Conservation (phyloP, 2,113 vertebrate genomes). For the Synchiropus splendidus region DNA sequence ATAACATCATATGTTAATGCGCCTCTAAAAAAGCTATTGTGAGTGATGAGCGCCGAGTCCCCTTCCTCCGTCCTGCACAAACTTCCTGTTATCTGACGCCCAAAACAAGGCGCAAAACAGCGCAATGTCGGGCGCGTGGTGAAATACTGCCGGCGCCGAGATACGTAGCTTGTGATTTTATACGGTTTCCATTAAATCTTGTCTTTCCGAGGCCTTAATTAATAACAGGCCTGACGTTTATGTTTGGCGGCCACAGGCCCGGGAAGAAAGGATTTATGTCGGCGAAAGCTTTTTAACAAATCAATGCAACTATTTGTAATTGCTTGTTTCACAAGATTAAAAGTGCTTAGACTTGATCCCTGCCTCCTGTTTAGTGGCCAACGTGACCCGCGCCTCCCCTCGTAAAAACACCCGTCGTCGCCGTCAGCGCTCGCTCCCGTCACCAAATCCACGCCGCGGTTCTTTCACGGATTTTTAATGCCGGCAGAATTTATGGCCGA, state of each 20-base stretch:
- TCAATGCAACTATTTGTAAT: slow-evolving; percentile 99
- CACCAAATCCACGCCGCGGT: slow-evolving; percentile 93
- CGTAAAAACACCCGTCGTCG: slow-evolving; percentile 69
- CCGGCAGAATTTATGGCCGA: slow-evolving; percentile 92
- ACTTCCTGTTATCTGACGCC: too few species aligned
- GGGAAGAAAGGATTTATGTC: slow-evolving; percentile 99
- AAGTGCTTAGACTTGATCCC: slow-evolving; percentile 94
- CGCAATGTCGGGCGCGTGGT: slow-evolving; percentile 26
- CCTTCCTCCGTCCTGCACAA: too few species aligned
- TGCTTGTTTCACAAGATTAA: slow-evolving; percentile 99
- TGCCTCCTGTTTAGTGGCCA: slow-evolving; percentile 86
- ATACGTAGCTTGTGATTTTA: slow-evolving; percentile 64
- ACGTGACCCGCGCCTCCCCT: slow-evolving; percentile 77
- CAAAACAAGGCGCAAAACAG: slow-evolving; percentile 15
- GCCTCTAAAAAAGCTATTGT: too few species aligned
- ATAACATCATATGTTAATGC: too few species aligned
- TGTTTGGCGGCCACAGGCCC: slow-evolving; percentile 88
- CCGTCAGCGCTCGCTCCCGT: slow-evolving; percentile 85
- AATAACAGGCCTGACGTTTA: slow-evolving; percentile 91
- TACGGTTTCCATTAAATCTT: slow-evolving; percentile 75
- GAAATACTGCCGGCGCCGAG: slow-evolving; percentile 60
- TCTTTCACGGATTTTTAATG: slow-evolving; percentile 99
- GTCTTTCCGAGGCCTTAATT: slow-evolving; percentile 83
- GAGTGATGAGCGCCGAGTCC: too few species aligned
- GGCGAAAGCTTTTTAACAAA: slow-evolving; percentile 99